phyloP scores from a whole-genome alignment of 2,888 invertebrate genomes.

The Scaptomyza cyrtandrae region DNA sequence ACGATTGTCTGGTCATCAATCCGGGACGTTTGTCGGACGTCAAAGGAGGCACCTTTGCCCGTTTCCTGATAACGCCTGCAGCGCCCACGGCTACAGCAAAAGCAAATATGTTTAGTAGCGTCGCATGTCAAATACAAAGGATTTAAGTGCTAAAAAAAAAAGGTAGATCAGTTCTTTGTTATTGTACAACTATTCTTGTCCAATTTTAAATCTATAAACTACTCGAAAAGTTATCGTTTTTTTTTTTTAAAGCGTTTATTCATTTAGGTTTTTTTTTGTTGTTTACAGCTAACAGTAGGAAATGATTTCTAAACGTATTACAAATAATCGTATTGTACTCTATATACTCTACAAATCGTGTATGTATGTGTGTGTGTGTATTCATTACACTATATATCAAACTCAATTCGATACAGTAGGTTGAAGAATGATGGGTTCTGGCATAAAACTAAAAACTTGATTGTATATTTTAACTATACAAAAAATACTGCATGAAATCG shows the following conservation, averaged over 20 bases:
- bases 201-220: neutral
- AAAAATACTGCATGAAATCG: slow-evolving; percentile 76
- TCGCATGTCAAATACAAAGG: slow-evolving; percentile 85
- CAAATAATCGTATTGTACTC: slow-evolving; percentile 58
- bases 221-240: neutral
- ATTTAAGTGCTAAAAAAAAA: slow-evolving; percentile 42
- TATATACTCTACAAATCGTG: slow-evolving; percentile 55
- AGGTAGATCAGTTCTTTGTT: neutral
- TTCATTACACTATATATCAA: slow-evolving; percentile 44
- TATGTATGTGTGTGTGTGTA: slow-evolving; percentile 26
- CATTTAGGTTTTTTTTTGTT: slow-evolving; percentile 61
- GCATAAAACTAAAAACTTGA: slow-evolving; percentile 66
- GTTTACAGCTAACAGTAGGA: slow-evolving; percentile 79
- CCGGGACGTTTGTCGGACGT: slow-evolving; percentile 93
- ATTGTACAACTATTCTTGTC: neutral
- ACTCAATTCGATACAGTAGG: slow-evolving; percentile 62
- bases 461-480: slow-evolving; percentile 78
- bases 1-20: slow-evolving; percentile 92
- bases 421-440: slow-evolving; percentile 36
- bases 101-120: slow-evolving; percentile 82
- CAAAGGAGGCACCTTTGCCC: slow-evolving; percentile 90
- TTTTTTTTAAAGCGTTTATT: slow-evolving; percentile 73
- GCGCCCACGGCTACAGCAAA: slow-evolving; percentile 78
- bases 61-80: slow-evolving; percentile 86
- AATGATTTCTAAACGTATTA: slow-evolving; percentile 76